Percentiles rank a stretch among this genome's conserved stretches.
These are phyloP conservation scores for Gavia stellata DNA, from an alignment of 2,113 vertebrate species.

Conservation along the genomic window DNA sequence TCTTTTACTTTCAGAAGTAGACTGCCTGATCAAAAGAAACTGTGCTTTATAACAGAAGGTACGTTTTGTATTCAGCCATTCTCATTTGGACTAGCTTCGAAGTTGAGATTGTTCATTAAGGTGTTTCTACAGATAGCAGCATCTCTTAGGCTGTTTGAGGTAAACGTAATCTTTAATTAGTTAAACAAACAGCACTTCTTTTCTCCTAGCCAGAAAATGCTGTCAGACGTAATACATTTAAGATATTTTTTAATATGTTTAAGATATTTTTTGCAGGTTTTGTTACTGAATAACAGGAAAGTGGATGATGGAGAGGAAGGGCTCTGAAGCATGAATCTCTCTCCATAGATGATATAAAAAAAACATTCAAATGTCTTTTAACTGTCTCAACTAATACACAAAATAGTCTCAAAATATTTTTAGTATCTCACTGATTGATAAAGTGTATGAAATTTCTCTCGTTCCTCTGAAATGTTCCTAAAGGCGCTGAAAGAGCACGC, in stretches of 20 bases:
- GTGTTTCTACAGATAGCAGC: constrained; percentile 10
- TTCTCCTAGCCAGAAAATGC: not conserved
- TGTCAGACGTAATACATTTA: not conserved
- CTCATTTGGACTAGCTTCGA: not conserved
- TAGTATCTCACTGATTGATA: not conserved
- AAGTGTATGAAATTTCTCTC: not conserved
- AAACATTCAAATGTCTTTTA: not conserved
- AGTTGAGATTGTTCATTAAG: constrained; percentile 1
- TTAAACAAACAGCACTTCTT: constrained; percentile 10
- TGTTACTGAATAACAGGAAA: not conserved
- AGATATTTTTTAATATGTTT: not conserved
- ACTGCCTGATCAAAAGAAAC: not conserved
- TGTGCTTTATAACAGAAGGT: not conserved
- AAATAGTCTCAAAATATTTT: not conserved
- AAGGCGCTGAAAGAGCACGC: not conserved
- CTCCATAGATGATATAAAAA: not conserved
- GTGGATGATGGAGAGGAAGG: not conserved
- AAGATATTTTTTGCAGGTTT: not conserved
- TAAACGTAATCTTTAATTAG: constrained; percentile 26
- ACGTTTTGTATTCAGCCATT: not conserved
- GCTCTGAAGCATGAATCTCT: not conserved
- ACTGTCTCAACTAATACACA: not conserved
- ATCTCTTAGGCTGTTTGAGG: not conserved
- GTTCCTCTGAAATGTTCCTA: not conserved
- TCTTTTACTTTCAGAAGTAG: not conserved